Evolutionary conservation across 1,140 invertebrate species (phyloP), one percentile per base, ranked within the genome.

Genomic region (Listronotus oregonensis): DNA sequence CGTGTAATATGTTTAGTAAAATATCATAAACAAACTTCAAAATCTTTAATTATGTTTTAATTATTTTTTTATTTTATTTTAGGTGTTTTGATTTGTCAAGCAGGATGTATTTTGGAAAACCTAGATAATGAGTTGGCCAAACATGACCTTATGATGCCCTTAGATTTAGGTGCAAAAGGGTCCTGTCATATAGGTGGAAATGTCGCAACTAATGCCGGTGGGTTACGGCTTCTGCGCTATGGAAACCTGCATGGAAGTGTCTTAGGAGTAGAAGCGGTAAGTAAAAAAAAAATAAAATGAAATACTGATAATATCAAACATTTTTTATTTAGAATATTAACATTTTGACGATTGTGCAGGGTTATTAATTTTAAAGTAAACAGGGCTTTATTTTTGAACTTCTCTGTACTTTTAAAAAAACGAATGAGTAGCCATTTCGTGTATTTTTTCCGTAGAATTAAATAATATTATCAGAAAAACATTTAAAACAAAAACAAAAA

Each of bases 171-270:
- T 0, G 94, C 97, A 0, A 98, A 98, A 82, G 96, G 96, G 15
- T 93, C 90, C 55, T 99, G 97, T 77, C 91, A 98, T 43, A 97
- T 99, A 74, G 97, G 97, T 5, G 97, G 97, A 59, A 98, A 97
- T 81, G 82, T 98, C 12, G 90, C 96, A 12, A 99, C 97, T 11
- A 99, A 98, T 83, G 97, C 97, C 12, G 96, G 96, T 0, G 97
- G 97, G 3, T 78, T 99, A n/a, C 82, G 97, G 46, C 82, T 99
- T 9, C 78, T 99, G 15, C 85, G 96, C 65, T 99, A 98, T 80
- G 97, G 97, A 31, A 97, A 95, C 78, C 82, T 99, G 2, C 96
- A 98, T 76, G 95, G 94, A 4, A 92, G 87, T 70, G 85, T 98
- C 3, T 78, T 98, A 21, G 97, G 96, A n/a, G 70, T 99, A 7